These are phyloP conservation scores for Iguana delicatissima DNA, from an alignment of 2,797 vertebrate species.

Conservation along the genomic window DNA sequence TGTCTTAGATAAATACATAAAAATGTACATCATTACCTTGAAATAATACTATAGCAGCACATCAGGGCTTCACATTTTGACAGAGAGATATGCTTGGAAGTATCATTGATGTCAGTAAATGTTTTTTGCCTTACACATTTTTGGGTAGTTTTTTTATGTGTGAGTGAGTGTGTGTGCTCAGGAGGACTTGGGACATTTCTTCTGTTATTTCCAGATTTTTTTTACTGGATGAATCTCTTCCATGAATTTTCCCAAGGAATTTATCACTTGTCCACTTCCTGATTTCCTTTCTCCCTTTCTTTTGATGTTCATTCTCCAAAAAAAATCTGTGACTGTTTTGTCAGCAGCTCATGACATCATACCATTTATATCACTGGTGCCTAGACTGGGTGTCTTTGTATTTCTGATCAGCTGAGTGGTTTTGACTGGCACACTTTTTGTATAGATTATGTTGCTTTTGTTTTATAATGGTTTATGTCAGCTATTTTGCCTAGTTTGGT, in stretches of 20 bases:
- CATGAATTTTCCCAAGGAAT: neutral
- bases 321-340: neutral
- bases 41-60: neutral
- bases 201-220: neutral
- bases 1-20: neutral
- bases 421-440: neutral
- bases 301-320: neutral
- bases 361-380: neutral
- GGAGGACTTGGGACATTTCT: neutral
- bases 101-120: neutral
- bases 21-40: neutral
- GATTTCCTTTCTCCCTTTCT: neutral
- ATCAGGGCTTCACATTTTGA: neutral
- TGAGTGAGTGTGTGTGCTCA: too few species aligned
- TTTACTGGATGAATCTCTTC: neutral
- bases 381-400: neutral
- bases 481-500: neutral
- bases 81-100: neutral
- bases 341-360: neutral
- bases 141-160: neutral
- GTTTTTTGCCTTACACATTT: neutral
- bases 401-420: neutral
- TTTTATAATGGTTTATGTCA: neutral
- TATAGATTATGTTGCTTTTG: neutral
- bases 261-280: neutral